Percentiles rank a stretch among this genome's conserved stretches.
phyloP scores from a whole-genome alignment of 2,888 invertebrate species.

The Margaritifera margaritifera region DNA sequence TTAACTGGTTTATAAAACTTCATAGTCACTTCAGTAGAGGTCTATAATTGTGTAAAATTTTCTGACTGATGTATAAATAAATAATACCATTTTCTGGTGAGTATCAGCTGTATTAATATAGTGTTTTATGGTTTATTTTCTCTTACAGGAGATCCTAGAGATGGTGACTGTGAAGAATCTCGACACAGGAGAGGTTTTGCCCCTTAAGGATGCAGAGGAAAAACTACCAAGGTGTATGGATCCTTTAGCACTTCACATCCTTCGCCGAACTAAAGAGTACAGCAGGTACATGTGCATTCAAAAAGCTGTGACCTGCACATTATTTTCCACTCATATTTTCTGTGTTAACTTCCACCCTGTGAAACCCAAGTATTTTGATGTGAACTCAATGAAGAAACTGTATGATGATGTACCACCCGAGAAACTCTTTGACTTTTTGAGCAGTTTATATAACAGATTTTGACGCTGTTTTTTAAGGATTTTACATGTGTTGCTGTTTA shows the following conservation, averaged over 20 bases:
- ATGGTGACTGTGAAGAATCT: slow-evolving; percentile 81
- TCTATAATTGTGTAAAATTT: not conserved
- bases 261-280: slow-evolving; percentile 82
- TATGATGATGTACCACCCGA: no score
- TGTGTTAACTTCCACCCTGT: no score
- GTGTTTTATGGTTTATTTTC: slow-evolving; percentile 4
- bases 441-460: no score
- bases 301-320: not conserved
- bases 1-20: no score
- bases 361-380: no score
- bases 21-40: no score
- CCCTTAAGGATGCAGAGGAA: slow-evolving; percentile 95
- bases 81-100: no score
- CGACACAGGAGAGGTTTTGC: slow-evolving; percentile 88
- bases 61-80: not conserved
- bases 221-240: slow-evolving; percentile 93
- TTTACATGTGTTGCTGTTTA: no score
- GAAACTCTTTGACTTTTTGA: no score
- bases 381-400: no score
- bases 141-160: slow-evolving; percentile 86
- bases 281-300: slow-evolving; percentile 74
- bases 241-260: slow-evolving; percentile 94
- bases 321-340: no score
- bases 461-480: no score
- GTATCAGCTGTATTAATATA: not conserved